Conservation (phyloP, 2,113 vertebrate genomes). For the Cathartes aura region DNA sequence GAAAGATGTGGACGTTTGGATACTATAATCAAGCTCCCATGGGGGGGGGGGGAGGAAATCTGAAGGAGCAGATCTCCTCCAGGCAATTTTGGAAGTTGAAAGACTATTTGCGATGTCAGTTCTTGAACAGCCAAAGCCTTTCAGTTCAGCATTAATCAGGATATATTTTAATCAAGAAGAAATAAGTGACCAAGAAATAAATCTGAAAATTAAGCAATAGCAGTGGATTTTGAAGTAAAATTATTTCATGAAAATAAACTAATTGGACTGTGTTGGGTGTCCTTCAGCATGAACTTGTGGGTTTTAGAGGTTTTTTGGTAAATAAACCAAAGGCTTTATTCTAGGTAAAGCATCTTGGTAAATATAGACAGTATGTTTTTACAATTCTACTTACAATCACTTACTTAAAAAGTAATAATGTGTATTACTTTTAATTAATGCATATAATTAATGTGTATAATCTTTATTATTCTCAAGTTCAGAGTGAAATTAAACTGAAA, state of each 20-base stretch:
- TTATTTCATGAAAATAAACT: neutral
- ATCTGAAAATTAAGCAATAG: neutral
- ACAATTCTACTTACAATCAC: neutral
- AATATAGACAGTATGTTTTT: neutral
- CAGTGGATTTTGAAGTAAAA: neutral
- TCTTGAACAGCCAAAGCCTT: conserved; percentile 3
- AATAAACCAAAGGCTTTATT: neutral
- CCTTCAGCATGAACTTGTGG: neutral
- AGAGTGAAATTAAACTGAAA: neutral
- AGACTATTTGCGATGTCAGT: neutral
- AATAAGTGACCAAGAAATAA: neutral
- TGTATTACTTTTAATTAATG: neutral
- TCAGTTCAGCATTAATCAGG: conserved; percentile 16
- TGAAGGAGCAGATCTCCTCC: neutral
- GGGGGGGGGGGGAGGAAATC: neutral
- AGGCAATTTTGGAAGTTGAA: neutral
- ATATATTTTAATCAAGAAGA: conserved; percentile 38
- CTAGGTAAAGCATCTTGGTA: neutral
- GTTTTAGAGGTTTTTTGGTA: neutral
- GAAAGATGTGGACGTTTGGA: neutral
- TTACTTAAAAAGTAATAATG: neutral
- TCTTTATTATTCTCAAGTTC: neutral
- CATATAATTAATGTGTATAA: too few species aligned
- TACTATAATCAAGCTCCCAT: neutral
- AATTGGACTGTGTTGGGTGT: neutral